Base-by-base conservation (phyloP, 2,888 invertebrate genomes). In the Diogma glabrata region DNA sequence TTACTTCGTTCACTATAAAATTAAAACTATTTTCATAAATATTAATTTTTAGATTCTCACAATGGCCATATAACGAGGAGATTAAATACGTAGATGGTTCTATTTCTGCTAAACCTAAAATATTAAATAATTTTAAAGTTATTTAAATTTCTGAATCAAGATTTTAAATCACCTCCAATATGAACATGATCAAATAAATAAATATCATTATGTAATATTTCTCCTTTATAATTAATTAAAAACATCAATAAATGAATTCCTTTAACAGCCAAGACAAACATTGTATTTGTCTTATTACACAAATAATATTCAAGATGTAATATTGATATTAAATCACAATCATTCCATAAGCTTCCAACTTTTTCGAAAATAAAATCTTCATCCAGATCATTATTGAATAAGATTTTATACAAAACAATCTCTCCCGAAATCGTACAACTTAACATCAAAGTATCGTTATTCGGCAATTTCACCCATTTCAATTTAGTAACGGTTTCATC, bases 301-400 rank as follows among this genome's bases (percentile, higher is more conserved):
- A n/a, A 14, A 14, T 43, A 22, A 5, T 14, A 14, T 7, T 43
- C 22, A 7, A 43, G 20, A 43, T 43, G 23, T n/a, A 20, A 22
- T n/a, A 43, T 43, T 4, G 43, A 43, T n/a, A 43, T 22, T n/a
- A 7, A 20, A 43, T 43, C 43, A 43, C 43, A 43, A 14, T 43
- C 43, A 3, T 22, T 8, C 43, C 43, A 43, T 5, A 43, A 14
- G n/a, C 23, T 23, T 22, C 14, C 43, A n/a, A 43, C n/a, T n/a
- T 43, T 22, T 43, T 20, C 22, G 14, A 43, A 7, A 8, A 43
- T n/a, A 22, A 43, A 43, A 22, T 43, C 23, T 12, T 12, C 22
- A n/a, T n/a, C n/a, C n/a, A n/a, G n/a, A 14, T 43, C n/a, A 4
- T 43, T 23, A 14, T 14, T 43, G 23, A 43, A 22, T n/a, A 14